phyloP scores from a whole-genome alignment of 2,888 invertebrate species.

The Conchocele bisecta region DNA sequence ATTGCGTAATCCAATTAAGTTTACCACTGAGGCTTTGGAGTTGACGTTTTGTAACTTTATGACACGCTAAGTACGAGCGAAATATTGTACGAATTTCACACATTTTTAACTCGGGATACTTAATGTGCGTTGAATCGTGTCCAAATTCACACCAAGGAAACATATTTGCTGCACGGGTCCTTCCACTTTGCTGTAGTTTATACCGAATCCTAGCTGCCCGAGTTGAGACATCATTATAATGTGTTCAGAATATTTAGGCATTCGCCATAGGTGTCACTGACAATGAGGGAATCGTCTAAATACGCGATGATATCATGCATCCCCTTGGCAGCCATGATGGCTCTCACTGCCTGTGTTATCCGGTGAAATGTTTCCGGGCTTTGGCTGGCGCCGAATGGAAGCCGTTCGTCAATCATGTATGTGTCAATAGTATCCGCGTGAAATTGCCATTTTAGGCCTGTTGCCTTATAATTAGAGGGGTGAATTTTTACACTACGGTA shows the following conservation, averaged over 20 bases:
- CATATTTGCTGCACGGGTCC: too few species aligned
- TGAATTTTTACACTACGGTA: too few species aligned
- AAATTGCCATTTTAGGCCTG: conserved; percentile 22
- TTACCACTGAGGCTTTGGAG: conserved; percentile 26
- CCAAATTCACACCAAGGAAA: too few species aligned
- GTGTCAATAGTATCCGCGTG: conserved; percentile 3
- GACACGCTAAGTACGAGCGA: too few species aligned
- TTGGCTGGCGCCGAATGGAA: conserved; percentile 14
- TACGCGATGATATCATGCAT: background rate
- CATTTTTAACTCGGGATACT: too few species aligned
- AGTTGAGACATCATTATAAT: conserved; percentile 5
- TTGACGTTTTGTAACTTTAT: conserved; percentile 8
- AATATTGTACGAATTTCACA: too few species aligned
- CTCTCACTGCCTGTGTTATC: conserved; percentile 15
- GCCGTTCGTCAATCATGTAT: conserved; percentile 17
- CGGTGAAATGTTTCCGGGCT: conserved; percentile 13
- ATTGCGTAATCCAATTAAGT: conserved; percentile 14
- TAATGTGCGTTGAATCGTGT: too few species aligned
- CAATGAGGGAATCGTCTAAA: conserved; percentile 22
- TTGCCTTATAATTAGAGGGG: too few species aligned
- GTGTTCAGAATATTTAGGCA: background rate
- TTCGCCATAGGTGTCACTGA: conserved; percentile 8
- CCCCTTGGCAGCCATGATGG: conserved; percentile 10
- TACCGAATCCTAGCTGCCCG: conserved; percentile 19
- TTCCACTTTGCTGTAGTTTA: conserved; percentile 29